These are phyloP conservation scores for Amphimallon solstitiale DNA, from an alignment of 2,888 invertebrate genomes.

Conservation along the genomic window DNA sequence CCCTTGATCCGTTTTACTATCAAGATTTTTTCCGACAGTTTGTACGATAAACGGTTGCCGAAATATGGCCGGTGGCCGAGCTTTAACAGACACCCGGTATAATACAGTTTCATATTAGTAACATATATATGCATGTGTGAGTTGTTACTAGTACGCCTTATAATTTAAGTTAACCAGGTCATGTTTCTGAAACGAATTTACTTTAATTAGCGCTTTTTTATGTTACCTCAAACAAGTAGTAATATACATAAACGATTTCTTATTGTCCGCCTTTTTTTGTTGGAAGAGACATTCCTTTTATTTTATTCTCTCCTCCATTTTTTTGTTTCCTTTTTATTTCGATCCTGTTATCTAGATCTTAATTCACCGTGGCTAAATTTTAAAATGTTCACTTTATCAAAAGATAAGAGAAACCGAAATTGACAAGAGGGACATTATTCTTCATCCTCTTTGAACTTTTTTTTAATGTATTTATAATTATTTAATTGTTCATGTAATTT, in stretches of 20 bases:
- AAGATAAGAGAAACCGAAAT: not conserved
- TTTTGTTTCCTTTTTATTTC: not conserved
- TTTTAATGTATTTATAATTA: conserved; percentile 9
- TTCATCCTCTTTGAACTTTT: not conserved
- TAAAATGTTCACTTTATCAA: too few species aligned
- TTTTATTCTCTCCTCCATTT: not conserved
- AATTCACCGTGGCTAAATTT: too few species aligned
- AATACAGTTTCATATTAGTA: too few species aligned
- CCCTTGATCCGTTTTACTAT: too few species aligned
- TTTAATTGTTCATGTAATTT: conserved; percentile 12
- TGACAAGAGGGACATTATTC: not conserved
- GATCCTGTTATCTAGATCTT: too few species aligned
- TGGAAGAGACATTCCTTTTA: not conserved
- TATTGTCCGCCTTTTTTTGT: not conserved
- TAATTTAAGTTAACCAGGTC: conserved; percentile 45
- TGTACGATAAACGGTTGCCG: too few species aligned
- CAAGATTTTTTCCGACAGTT: too few species aligned
- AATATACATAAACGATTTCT: conserved; percentile 4
- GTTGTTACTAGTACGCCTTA: conserved; percentile 34
- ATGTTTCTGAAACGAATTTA: conserved; percentile 40
- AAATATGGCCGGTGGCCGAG: too few species aligned
- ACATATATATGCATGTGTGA: conserved; percentile 2
- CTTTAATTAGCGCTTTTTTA: conserved; percentile 37
- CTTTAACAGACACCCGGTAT: too few species aligned
- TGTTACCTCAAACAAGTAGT: conserved; percentile 26